Conservation (phyloP, 2,888 invertebrate genomes). For the Bugulina stolonifera region DNA sequence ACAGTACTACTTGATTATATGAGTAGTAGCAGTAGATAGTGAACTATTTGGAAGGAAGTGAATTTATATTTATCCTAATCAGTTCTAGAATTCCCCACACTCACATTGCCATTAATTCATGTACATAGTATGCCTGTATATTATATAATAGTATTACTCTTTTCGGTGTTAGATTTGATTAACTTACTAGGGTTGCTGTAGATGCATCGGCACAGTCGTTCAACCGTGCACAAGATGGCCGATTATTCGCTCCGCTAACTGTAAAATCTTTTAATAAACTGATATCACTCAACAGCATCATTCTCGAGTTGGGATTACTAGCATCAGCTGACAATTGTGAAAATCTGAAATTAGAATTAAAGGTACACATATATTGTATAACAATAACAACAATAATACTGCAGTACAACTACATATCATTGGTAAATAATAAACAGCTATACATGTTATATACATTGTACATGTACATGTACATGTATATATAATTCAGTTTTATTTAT, state of each 20-base stretch:
- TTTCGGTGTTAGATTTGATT: background rate
- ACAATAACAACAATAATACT: too few species aligned
- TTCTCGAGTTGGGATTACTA: background rate
- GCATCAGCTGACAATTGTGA: background rate
- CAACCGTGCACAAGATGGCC: background rate
- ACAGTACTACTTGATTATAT: too few species aligned
- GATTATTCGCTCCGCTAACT: background rate
- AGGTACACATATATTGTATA: too few species aligned
- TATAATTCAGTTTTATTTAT: too few species aligned
- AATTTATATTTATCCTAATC: background rate
- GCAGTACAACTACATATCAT: too few species aligned
- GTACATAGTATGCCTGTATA: too few species aligned
- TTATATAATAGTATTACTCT: background rate
- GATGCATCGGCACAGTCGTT: background rate
- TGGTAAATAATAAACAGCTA: too few species aligned
- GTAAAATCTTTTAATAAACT: background rate
- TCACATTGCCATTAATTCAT: too few species aligned
- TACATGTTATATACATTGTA: too few species aligned
- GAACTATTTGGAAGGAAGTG: background rate
- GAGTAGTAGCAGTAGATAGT: too few species aligned
- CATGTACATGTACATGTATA: too few species aligned
- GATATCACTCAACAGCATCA: slow-evolving; percentile 1
- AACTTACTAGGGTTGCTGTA: background rate
- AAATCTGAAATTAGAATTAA: background rate
- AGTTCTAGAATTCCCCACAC: too few species aligned